Conservation (phyloP, 2,797 vertebrate species). For the Bradypus variegatus region DNA sequence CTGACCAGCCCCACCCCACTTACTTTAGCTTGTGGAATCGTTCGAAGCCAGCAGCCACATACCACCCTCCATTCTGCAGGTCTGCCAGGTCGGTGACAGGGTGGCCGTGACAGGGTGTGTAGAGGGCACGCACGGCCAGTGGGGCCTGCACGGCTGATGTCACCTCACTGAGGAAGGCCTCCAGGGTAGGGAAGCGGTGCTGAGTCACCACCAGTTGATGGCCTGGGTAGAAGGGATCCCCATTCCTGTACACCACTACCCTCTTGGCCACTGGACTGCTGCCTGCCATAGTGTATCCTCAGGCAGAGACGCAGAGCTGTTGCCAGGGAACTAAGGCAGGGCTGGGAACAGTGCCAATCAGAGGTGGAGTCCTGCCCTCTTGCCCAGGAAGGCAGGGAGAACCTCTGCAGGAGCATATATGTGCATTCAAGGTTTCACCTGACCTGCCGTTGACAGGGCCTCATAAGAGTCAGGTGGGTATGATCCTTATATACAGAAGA, state of each 20-base stretch:
- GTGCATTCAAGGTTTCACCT: not conserved
- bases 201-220: constrained; percentile 84
- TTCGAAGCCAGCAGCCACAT: constrained; percentile 89
- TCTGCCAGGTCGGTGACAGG: constrained; percentile 76
- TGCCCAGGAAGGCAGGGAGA: not conserved
- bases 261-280: constrained; percentile 80
- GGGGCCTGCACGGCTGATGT: constrained; percentile 79
- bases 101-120: constrained; percentile 81
- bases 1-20: constrained; percentile 71
- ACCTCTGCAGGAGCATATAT: not conserved
- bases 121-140: constrained; percentile 83
- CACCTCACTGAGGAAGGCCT: constrained; percentile 86
- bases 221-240: constrained; percentile 85
- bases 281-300: constrained; percentile 41
- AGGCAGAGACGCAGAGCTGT: constrained; percentile 44
- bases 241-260: constrained; percentile 87
- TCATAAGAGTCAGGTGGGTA: not conserved
- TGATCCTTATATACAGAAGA: not conserved
- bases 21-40: constrained; percentile 86
- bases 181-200: constrained; percentile 81
- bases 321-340: constrained; percentile 51
- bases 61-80: constrained; percentile 80
- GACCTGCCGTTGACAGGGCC: not conserved
- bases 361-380: constrained; percentile 1
- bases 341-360: constrained; percentile 34